Base-by-base conservation (phyloP, 1,140 invertebrate genomes). In the Calliphora vicina region DNA sequence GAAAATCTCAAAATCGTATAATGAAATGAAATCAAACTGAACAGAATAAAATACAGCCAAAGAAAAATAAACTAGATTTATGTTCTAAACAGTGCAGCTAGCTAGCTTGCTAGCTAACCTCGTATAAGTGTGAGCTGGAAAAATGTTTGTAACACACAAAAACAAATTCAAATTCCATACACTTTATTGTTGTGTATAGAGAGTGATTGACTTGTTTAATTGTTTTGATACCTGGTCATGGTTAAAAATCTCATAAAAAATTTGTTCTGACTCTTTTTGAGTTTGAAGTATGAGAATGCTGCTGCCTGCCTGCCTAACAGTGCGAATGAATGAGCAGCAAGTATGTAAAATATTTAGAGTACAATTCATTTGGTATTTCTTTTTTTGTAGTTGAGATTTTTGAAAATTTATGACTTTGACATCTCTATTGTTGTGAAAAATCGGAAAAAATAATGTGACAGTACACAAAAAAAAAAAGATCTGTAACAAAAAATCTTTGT, bases 181-280 rank as follows among this genome's bases (percentile, higher is more conserved):
- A 50, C 45, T 15, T 15, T 17, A 50, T 1, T 15, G 0, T 8
- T 35, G 10, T 35, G 10, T 2, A 5, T 15, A 10, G 17, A 67
- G 20, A 67, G 23, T 67, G 61, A 67, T 67, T 67, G 61, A 67
- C 61, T 67, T 67, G n/a, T 23, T 67, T 67, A 67, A 67, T 67
- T 67, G 61, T 67, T 67, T 67, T 67, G 61, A 23, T 67, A 67
- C 61, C 61, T 67, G 61, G 61, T 67, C 61, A 67, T 67, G 61
- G 61, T 67, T 67, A 67, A 67, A 67, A 67, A 50, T 17, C 45
- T 17, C 45, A 50, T 17, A 50, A n/a, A 50, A 50, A 50, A 15
- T 3, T 9, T 17, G 45, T 17, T 50, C 13, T 0, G 45, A 50
- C 13, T 13, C 17, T 50, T 13, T 17, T n/a, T 50, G 17, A 50